A percentile compares a stretch with the other conserved stretches of the same genome.
Evolutionary conservation across 2,888 invertebrate species (phyloP).

Genomic region (Scotopteryx bipunctaria): DNA sequence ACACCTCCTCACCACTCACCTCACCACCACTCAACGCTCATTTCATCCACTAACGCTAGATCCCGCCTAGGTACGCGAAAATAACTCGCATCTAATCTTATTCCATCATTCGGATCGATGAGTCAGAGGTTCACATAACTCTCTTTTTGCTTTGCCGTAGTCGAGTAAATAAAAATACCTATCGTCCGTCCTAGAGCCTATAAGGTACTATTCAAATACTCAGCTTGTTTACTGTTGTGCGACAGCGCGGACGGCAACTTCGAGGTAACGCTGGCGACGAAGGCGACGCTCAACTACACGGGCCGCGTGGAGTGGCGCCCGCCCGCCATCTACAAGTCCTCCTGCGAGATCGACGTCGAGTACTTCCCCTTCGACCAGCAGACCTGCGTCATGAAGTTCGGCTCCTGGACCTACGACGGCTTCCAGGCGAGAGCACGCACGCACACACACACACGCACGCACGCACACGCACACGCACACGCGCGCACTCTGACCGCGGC

Average conservation of each 20-base stretch:
- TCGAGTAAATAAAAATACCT: too few relatives aligned
- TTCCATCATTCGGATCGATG: too few relatives aligned
- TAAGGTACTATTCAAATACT: too few relatives aligned
- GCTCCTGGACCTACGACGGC: slow-evolving; percentile 97
- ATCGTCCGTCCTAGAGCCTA: too few relatives aligned
- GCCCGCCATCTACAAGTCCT: slow-evolving; percentile 97
- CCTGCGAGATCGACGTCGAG: slow-evolving; percentile 95
- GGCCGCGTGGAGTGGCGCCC: slow-evolving; percentile 97
- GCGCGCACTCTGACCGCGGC: not conserved
- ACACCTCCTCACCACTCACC: not conserved
- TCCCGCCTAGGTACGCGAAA: too few relatives aligned
- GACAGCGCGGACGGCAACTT: slow-evolving; percentile 96
- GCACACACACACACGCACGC: not conserved
- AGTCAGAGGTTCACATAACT: too few relatives aligned
- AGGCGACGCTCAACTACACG: slow-evolving; percentile 94
- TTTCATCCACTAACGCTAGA: not conserved
- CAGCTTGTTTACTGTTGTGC: not conserved
- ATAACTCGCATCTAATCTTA: too few relatives aligned
- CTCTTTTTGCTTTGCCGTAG: too few relatives aligned
- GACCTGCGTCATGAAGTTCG: slow-evolving; percentile 96
- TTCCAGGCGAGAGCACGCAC: slow-evolving; percentile 88
- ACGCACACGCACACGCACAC: not conserved
- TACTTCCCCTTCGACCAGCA: slow-evolving; percentile 97
- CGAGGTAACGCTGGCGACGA: slow-evolving; percentile 95
- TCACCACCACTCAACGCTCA: not conserved